phyloP scores from a whole-genome alignment of 1,140 invertebrate genomes.

The Doryteuthis pealeii region DNA sequence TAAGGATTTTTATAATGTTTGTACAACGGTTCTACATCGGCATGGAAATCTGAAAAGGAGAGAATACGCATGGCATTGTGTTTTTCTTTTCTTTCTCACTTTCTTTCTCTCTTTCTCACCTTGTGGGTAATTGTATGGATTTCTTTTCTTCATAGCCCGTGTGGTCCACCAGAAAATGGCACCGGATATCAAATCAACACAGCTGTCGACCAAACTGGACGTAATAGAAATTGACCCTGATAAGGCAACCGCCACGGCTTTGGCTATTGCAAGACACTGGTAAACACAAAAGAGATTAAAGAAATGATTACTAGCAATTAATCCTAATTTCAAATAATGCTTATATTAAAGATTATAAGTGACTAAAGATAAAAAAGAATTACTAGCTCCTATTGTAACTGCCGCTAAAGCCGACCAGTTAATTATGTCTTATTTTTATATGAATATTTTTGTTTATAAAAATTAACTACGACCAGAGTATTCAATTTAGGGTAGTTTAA shows the following conservation, averaged over 20 bases:
- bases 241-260: conserved; percentile 57
- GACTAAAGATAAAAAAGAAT: not conserved
- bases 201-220: conserved; percentile 61
- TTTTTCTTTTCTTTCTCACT: too few species aligned
- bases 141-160: conserved; percentile 55
- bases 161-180: conserved; percentile 60
- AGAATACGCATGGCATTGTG: too few species aligned
- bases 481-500: too few species aligned
- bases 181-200: conserved; percentile 60
- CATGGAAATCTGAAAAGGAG: too few species aligned
- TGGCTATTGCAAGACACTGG: conserved; percentile 54
- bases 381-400: not conserved
- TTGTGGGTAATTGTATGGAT: conserved; percentile 61
- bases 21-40: too few species aligned
- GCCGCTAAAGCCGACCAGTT: too few species aligned
- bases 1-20: too few species aligned
- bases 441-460: too few species aligned
- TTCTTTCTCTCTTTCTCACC: conserved; percentile 31
- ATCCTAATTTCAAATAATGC: not conserved
- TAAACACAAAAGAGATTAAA: conserved; percentile 20
- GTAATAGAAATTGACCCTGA: conserved; percentile 63
- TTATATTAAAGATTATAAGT: too few species aligned
- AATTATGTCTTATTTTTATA: too few species aligned
- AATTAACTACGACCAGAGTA: too few species aligned
- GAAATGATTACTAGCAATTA: too few species aligned